Evolutionary conservation across 1,140 invertebrate genomes (phyloP).

Genomic region (Papilio aristodemus): DNA sequence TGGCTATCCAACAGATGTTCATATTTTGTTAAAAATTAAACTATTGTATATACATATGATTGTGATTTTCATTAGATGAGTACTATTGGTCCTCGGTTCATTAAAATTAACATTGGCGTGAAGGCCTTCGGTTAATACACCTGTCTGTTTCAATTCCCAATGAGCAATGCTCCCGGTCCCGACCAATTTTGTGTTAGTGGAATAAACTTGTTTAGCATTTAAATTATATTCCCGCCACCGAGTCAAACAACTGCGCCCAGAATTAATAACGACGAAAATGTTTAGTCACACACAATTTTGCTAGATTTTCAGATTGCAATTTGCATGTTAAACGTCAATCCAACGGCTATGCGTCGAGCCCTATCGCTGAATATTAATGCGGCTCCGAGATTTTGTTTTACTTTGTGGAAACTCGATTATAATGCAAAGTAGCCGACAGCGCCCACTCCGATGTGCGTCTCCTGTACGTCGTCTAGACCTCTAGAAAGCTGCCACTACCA

Average conservation of each 20-base stretch:
- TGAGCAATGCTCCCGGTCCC: conserved; percentile 50
- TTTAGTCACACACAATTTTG: conserved; percentile 74
- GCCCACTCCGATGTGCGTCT: conserved; percentile 43
- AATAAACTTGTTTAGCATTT: conserved; percentile 76
- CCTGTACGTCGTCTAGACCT: conserved; percentile 10
- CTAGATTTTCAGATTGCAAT: conserved; percentile 78
- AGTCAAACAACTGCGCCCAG: conserved; percentile 71
- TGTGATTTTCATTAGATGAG: background rate
- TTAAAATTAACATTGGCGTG: conserved; percentile 30
- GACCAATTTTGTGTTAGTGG: conserved; percentile 66
- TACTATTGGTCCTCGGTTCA: conserved; percentile 11
- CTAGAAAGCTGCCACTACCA: background rate
- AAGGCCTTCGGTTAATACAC: conserved; percentile 47
- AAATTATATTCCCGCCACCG: conserved; percentile 73
- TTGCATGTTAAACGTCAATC: conserved; percentile 79
- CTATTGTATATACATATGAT: background rate
- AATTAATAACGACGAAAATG: conserved; percentile 76
- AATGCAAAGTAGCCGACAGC: conserved; percentile 72
- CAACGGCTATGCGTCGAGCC: conserved; percentile 69
- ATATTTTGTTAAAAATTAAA: too few relatives aligned
- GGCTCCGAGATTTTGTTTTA: conserved; percentile 76
- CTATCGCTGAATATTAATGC: conserved; percentile 78
- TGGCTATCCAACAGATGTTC: too few relatives aligned
- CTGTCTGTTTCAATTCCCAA: conserved; percentile 66
- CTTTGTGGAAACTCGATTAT: conserved; percentile 78